These are phyloP conservation scores for Papilio glaucus DNA, from an alignment of 1,140 invertebrate species.

Conservation along the genomic window DNA sequence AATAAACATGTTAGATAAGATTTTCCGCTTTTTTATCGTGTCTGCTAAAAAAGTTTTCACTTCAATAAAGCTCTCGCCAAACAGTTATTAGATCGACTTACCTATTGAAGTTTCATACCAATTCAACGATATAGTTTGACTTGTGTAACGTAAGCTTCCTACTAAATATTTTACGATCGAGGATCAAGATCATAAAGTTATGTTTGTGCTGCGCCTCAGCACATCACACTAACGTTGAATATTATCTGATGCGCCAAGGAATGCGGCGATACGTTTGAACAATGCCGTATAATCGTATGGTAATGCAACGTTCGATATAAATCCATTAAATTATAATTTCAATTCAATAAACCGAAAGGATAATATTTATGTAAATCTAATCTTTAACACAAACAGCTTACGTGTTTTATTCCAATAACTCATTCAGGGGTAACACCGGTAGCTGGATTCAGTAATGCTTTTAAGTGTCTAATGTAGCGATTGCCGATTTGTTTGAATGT, in stretches of 20 bases:
- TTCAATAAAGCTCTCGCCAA: background rate
- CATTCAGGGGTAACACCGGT: conserved; percentile 40
- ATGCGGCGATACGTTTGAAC: conserved; percentile 47
- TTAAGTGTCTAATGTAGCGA: background rate
- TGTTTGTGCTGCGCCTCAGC: background rate
- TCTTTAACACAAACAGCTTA: conserved; percentile 23
- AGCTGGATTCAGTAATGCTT: conserved; percentile 6
- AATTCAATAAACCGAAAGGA: conserved; percentile 23
- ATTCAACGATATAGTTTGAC: no score
- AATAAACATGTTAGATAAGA: no score
- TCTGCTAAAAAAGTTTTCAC: no score
- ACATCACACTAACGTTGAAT: background rate
- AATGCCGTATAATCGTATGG: conserved; percentile 45
- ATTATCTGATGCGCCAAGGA: conserved; percentile 43
- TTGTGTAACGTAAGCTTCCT: no score
- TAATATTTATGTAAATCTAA: conserved; percentile 32
- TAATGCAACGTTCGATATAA: conserved; percentile 35
- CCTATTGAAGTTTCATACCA: no score
- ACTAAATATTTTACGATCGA: background rate
- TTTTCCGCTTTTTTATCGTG: no score
- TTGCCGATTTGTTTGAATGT: background rate
- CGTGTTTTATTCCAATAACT: conserved; percentile 35
- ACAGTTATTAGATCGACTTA: background rate
- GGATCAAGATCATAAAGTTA: background rate
- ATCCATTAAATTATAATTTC: conserved; percentile 30